Evolutionary conservation across 2,797 vertebrate genomes (phyloP).

Genomic region (Centropyge bicolor): DNA sequence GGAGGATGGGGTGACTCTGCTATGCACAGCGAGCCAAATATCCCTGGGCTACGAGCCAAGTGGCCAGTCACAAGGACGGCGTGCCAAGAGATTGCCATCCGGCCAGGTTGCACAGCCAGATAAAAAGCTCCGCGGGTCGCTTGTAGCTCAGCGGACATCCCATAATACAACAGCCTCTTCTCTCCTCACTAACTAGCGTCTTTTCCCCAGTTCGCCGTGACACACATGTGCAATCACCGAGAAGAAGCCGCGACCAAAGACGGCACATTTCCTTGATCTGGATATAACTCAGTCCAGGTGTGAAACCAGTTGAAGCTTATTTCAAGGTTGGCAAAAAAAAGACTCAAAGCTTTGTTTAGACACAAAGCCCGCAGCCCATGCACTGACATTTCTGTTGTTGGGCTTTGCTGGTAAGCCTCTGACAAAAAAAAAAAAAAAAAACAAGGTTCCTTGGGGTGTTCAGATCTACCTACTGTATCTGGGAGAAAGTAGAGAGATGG

Average conservation of each 20-base stretch:
- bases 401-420: constrained; percentile 24
- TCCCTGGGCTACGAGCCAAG: constrained; percentile 74
- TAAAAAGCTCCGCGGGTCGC: constrained; percentile 73
- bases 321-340: constrained; percentile 32
- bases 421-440: constrained; percentile 29
- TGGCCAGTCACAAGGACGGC: constrained; percentile 65
- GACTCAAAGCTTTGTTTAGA: constrained; percentile 44
- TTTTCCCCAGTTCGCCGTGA: constrained; percentile 12
- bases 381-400: constrained; percentile 50
- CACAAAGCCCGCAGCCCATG: constrained; percentile 45
- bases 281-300: constrained; percentile 34
- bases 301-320: constrained; percentile 27
- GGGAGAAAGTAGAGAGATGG: constrained; percentile 25
- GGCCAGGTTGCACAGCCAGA: constrained; percentile 78
- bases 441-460: constrained; percentile 47
- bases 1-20: constrained; percentile 70
- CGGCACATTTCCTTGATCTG: constrained; percentile 13
- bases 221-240: neutral
- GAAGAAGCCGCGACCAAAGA: constrained; percentile 10
- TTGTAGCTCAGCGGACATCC: constrained; percentile 60
- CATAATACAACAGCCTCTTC: constrained; percentile 49
- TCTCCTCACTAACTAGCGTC: constrained; percentile 39
- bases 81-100: constrained; percentile 77
- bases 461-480: constrained; percentile 39
- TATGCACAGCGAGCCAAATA: constrained; percentile 72